Base-by-base conservation (phyloP, 2,113 vertebrate genomes). In the Chelonoidis abingdonii region DNA sequence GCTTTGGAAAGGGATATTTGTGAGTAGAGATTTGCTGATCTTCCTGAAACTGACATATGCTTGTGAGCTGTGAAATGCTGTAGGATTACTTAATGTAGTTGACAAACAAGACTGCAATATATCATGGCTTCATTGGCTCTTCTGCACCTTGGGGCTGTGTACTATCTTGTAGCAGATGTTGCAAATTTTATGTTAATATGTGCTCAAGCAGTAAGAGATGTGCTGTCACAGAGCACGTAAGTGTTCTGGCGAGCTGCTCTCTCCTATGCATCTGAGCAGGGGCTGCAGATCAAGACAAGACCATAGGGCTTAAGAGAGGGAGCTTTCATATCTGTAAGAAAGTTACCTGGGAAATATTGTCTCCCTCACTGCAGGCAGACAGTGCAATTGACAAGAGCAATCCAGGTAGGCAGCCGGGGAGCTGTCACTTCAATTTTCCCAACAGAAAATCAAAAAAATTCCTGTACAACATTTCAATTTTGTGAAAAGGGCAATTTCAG, bases 271-370 rank as follows among this genome's bases (percentile, higher is more conserved):
- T 78, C 41, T 41, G 24, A 78, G 75, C 75, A 47, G 38, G 38
- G 38, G 38, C 41, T 83, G 65, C 41, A 69, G 78, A 31, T n/a
- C 3, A 17, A 38, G 76, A 2, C 5, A 49, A 57, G 29, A 62
- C 10, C 2, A 44, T 80, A 27, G n/a, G 24, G 52, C 38, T 76
- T 76, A 41, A 24, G 41, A 44, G 38, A 44, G 6, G 10, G 38
- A 24, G 69, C 16, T 29, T 10, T 57, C 14, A 0, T 22, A 8
- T 2, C 54, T 35, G 12, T 80, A 2, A 16, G 35, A 47, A 49
- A 24, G 57, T 5, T 5, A 27, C 2, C 1, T 5, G 1, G 0
- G 35, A 14, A 12, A 5, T 0, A 41, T 44, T 31, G 3, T 22
- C n/a, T 6, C 12, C 6, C 22, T 11, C 14, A 6, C 6, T 35